Conservation (phyloP, 1,140 invertebrate species). For the Cephus cinctus region DNA sequence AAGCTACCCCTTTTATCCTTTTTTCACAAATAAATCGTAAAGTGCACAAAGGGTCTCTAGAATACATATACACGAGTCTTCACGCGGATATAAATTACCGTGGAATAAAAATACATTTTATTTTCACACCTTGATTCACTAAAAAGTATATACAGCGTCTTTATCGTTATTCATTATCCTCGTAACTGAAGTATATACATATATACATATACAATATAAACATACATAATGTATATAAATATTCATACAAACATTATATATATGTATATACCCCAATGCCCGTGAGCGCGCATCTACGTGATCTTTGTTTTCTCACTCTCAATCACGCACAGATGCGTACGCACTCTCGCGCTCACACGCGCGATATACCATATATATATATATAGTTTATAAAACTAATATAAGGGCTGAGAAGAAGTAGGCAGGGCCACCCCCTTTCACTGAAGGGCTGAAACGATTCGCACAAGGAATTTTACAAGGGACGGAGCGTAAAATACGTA, state of each 20-base stretch:
- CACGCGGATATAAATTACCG: background rate
- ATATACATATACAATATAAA: conserved; percentile 28
- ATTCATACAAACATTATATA: background rate
- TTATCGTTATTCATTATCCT: conserved; percentile 44
- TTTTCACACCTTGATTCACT: conserved; percentile 55
- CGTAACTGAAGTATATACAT: conserved; percentile 29
- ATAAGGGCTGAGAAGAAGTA: conserved; percentile 47
- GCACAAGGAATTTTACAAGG: too few relatives aligned
- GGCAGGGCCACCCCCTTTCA: conserved; percentile 39
- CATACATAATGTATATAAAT: too few relatives aligned
- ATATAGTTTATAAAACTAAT: conserved; percentile 35
- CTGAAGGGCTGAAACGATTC: conserved; percentile 51
- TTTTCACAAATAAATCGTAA: too few relatives aligned
- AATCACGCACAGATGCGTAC: too few relatives aligned
- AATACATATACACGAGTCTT: too few relatives aligned
- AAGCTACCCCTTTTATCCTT: too few relatives aligned
- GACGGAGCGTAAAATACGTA: too few relatives aligned
- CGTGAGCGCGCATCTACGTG: too few relatives aligned
- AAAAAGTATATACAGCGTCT: conserved; percentile 55
- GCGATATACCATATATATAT: conserved; percentile 10
- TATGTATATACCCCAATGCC: too few relatives aligned
- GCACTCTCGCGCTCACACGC: too few relatives aligned
- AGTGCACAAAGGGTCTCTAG: too few relatives aligned
- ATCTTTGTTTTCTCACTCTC: too few relatives aligned
- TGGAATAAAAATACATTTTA: conserved; percentile 59